Base-by-base conservation (phyloP, 2,888 invertebrate genomes). In the Arenicola marina region DNA sequence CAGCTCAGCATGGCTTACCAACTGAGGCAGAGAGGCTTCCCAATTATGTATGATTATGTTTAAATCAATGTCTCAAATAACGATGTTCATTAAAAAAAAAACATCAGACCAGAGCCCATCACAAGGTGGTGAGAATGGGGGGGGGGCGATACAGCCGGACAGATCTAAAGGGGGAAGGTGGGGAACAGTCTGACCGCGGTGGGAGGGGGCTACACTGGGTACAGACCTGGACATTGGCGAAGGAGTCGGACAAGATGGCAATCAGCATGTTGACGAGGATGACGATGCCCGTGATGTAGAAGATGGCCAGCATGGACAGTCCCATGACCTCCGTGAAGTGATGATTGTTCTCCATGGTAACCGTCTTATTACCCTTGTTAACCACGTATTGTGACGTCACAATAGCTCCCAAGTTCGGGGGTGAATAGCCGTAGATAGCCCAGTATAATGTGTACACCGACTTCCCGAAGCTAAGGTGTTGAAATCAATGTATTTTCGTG, bases 341-440 rank as follows among this genome's bases (percentile, higher is more conserved):
- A 59, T 70, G 70, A 26, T 65, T 28, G 54, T 69, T 68, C 28
- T 59, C 32, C n/a, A 59, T 32, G 15, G 18, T 44, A 11, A 60
- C 51, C 4, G 58, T 59, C 28, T 44, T 32, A 38, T 70, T 56
- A n/a, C 59, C 53, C 24, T 54, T 51, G 11, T 53, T 48, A n/a
- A 58, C 31, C 21, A 48, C 28, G n/a, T 56, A 44, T 29, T 59
- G 57, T 4, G 65, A 59, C 32, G 89, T 86, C 11, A 90, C 85
- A 18, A 89, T 88, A 69, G 89, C 88, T 0, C 88, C 89, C 33
- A 88, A 87, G 72, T 89, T 87, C 61, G 88, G 79, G 0, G 89
- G 87, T 0, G 88, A 86, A 88, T 89, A 88, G 71, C 89, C 89
- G 73, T 90, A 89, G 29, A 90, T 79, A 0, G 88, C 88, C 90